phyloP scores from a whole-genome alignment of 2,797 vertebrate genomes.

The Parauchenoglanis punctatus region DNA sequence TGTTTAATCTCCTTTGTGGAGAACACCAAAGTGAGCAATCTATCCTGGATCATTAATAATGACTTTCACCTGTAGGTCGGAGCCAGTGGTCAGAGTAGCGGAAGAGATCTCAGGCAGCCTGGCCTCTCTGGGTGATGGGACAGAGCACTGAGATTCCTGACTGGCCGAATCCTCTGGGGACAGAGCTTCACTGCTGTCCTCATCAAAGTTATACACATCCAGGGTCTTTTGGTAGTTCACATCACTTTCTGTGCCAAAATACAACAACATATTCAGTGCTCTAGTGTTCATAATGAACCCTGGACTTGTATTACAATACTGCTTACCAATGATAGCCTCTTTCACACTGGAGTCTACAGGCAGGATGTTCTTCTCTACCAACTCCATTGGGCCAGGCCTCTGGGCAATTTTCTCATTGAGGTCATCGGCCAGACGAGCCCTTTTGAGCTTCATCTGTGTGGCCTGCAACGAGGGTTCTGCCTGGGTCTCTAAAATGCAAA shows the following conservation, averaged over 20 bases:
- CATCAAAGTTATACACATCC: slow-evolving; percentile 89
- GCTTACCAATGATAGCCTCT: slow-evolving; percentile 82
- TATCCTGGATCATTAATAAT: background rate
- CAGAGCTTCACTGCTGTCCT: slow-evolving; percentile 88
- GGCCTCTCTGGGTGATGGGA: slow-evolving; percentile 79
- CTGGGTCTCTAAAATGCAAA: slow-evolving; percentile 82
- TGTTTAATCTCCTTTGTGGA: background rate
- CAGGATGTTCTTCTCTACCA: slow-evolving; percentile 96
- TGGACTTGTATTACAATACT: background rate
- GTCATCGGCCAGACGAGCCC: slow-evolving; percentile 88
- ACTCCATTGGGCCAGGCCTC: slow-evolving; percentile 92
- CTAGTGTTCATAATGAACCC: background rate
- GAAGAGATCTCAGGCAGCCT: slow-evolving; percentile 75
- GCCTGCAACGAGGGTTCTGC: slow-evolving; percentile 92
- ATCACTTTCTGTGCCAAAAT: slow-evolving; percentile 69
- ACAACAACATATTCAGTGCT: background rate
- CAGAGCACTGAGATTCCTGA: slow-evolving; percentile 85
- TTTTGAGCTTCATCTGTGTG: slow-evolving; percentile 95
- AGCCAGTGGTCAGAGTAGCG: slow-evolving; percentile 68
- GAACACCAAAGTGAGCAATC: background rate
- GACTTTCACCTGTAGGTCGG: slow-evolving; percentile 79
- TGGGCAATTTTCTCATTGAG: slow-evolving; percentile 95
- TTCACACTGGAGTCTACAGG: slow-evolving; percentile 85
- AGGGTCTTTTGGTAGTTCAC: slow-evolving; percentile 72
- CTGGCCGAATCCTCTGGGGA: slow-evolving; percentile 85